Conservation (phyloP, 2,797 vertebrate genomes). For the Sylvia borin region DNA sequence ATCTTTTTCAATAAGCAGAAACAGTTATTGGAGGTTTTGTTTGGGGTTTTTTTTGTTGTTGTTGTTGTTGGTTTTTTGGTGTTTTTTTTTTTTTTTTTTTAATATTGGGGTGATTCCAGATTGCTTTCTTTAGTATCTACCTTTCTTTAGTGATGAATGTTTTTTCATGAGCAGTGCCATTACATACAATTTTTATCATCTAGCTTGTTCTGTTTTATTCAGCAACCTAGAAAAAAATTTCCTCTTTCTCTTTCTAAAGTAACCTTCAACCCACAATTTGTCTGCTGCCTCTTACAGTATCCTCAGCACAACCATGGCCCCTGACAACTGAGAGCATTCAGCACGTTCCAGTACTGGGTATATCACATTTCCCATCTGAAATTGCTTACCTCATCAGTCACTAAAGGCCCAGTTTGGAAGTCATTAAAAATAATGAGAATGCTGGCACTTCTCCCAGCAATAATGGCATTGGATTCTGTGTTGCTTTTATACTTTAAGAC, state of each 20-base stretch:
- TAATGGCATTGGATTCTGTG: background rate
- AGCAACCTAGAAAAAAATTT: background rate
- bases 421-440: slow-evolving; percentile 51
- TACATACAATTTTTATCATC: background rate
- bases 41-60: background rate
- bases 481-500: slow-evolving; percentile 25
- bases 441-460: slow-evolving; percentile 44
- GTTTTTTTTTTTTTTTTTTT: background rate
- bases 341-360: background rate
- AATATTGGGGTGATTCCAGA: background rate
- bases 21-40: background rate
- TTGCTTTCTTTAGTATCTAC: background rate
- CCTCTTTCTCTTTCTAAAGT: background rate
- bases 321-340: background rate
- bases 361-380: slow-evolving; percentile 15
- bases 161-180: background rate
- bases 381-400: slow-evolving; percentile 25
- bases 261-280: background rate
- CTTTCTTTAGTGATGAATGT: background rate
- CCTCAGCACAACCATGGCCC: background rate
- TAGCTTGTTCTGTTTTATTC: background rate
- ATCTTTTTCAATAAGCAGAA: slow-evolving; percentile 47
- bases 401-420: slow-evolving; percentile 15
- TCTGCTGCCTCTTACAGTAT: background rate
- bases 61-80: no score